Evolutionary conservation across 2,888 invertebrate species (phyloP).

Genomic region (Heliconius cydno): DNA sequence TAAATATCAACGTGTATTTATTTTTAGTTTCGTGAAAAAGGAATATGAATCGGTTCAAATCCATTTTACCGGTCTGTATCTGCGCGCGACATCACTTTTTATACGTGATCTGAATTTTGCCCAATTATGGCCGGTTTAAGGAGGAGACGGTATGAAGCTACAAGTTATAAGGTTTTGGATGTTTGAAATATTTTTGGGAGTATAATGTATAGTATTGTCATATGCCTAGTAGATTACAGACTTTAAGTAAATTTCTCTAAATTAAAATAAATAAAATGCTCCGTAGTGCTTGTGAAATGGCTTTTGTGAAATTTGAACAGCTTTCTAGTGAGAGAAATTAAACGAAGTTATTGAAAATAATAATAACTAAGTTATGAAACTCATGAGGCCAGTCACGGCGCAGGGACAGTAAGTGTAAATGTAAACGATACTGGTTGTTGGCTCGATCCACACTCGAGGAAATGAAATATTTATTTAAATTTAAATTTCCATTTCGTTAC

Average conservation of each 20-base stretch:
- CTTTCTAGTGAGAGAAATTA: neutral
- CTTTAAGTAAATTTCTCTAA: no score
- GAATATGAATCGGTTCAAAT: slow-evolving; percentile 69
- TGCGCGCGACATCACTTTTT: slow-evolving; percentile 71
- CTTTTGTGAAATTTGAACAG: neutral
- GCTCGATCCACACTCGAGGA: no score
- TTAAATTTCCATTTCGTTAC: no score
- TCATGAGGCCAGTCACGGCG: no score
- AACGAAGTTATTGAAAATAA: neutral
- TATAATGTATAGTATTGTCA: neutral
- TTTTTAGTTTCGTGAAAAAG: slow-evolving; percentile 55
- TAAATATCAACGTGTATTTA: slow-evolving; percentile 37
- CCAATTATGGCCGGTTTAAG: slow-evolving; percentile 65
- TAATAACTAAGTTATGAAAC: no score
- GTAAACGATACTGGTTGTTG: no score
- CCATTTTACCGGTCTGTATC: slow-evolving; percentile 69
- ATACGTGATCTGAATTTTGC: slow-evolving; percentile 75
- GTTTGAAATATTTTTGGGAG: neutral
- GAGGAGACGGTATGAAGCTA: slow-evolving; percentile 52
- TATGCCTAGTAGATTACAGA: neutral
- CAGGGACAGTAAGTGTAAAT: no score
- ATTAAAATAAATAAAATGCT: neutral
- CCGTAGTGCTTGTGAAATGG: neutral
- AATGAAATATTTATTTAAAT: no score
- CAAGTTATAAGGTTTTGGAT: slow-evolving; percentile 6